Percentiles rank a stretch among this genome's conserved stretches.
These are phyloP conservation scores for Leptatherina wallacei DNA, from an alignment of 2,797 vertebrate species.

Conservation along the genomic window DNA sequence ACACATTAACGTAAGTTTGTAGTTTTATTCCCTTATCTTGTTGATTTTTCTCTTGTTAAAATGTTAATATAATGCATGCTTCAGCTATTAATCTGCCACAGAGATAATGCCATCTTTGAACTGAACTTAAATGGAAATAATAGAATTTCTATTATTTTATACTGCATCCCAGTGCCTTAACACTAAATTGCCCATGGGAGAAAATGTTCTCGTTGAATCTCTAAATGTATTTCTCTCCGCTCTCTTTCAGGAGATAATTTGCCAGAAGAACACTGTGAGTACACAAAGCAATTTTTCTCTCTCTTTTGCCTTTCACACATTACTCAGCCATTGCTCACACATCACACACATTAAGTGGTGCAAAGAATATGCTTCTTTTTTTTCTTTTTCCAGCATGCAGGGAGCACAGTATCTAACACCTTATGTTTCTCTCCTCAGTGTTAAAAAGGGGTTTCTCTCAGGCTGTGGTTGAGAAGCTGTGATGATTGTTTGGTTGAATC, in stretches of 20 bases:
- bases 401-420: conserved; percentile 30
- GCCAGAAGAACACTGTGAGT: conserved; percentile 99
- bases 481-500: conserved; percentile 30
- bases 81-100: background rate
- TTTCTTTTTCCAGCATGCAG: conserved; percentile 6
- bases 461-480: conserved; percentile 19
- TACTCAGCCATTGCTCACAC: conserved; percentile 53
- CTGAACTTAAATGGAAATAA: conserved; percentile 3
- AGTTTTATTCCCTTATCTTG: too few relatives aligned
- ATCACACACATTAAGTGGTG: conserved; percentile 49
- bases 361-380: conserved; percentile 55
- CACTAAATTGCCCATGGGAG: conserved; percentile 4
- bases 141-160: background rate
- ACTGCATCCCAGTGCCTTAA: background rate
- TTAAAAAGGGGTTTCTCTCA: conserved; percentile 24
- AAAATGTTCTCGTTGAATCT: conserved; percentile 31
- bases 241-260: conserved; percentile 93
- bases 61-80: background rate
- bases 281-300: conserved; percentile 46
- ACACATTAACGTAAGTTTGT: background rate
- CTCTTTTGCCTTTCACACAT: conserved; percentile 54
- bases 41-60: too few relatives aligned
- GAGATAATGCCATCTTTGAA: background rate
- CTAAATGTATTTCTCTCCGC: conserved; percentile 42
- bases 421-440: conserved; percentile 41